A percentile compares a stretch with the other conserved stretches of the same genome.
phyloP scores from a whole-genome alignment of 2,113 vertebrate species.

The Triplophysa siluroides region DNA sequence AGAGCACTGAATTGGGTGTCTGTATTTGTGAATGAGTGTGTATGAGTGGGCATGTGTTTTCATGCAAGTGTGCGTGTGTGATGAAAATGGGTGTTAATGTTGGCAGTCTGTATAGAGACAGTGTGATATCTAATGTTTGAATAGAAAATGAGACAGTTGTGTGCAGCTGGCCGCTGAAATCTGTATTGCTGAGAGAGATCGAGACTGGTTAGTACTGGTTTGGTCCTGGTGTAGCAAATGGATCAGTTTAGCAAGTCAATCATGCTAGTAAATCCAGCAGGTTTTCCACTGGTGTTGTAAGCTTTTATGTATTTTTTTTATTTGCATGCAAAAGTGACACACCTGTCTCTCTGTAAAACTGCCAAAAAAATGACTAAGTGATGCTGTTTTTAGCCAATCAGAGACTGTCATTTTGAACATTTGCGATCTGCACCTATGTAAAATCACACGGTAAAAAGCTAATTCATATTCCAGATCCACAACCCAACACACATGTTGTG shows the following conservation, averaged over 20 bases:
- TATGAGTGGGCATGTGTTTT: conserved; percentile 5
- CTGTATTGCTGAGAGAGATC: neutral
- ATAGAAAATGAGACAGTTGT: conserved; percentile 15
- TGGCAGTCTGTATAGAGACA: neutral
- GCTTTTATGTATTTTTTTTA: too few species aligned
- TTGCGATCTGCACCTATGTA: too few species aligned
- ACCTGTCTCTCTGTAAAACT: too few species aligned
- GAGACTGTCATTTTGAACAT: too few species aligned
- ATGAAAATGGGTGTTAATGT: conserved; percentile 22
- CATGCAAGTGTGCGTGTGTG: neutral
- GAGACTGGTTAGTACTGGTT: neutral
- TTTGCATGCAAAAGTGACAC: too few species aligned
- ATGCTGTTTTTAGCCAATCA: too few species aligned
- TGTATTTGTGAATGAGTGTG: conserved; percentile 25
- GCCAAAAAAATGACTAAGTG: too few species aligned
- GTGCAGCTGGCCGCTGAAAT: neutral
- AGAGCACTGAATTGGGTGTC: neutral
- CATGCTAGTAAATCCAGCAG: neutral
- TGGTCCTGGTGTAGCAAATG: neutral
- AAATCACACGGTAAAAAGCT: too few species aligned
- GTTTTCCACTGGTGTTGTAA: too few species aligned
- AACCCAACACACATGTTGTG: too few species aligned
- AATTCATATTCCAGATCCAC: too few species aligned
- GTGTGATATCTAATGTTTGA: conserved; percentile 18
- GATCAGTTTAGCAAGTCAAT: neutral